Evolutionary conservation across 2,888 invertebrate genomes (phyloP).

Genomic region (Pediacus dermestoides): DNA sequence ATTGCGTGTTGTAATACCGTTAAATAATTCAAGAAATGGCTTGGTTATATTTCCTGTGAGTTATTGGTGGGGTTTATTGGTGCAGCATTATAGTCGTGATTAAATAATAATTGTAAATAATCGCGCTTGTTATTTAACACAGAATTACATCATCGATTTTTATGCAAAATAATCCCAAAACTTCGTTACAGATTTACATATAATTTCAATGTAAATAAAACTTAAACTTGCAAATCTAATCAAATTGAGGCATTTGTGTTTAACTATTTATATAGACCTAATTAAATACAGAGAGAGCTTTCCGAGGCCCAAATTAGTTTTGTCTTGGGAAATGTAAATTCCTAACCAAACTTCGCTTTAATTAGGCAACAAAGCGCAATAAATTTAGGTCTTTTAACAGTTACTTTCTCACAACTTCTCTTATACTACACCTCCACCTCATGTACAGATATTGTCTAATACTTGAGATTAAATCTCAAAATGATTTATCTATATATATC

Average conservation of each 20-base stretch:
- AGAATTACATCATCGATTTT: too few relatives aligned
- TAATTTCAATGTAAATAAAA: constrained; percentile 7
- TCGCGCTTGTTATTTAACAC: too few relatives aligned
- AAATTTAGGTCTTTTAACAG: constrained; percentile 31
- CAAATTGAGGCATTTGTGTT: constrained; percentile 22
- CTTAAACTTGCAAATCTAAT: constrained; percentile 19
- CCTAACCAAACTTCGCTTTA: constrained; percentile 31
- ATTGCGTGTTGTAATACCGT: constrained; percentile 19
- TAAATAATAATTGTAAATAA: too few relatives aligned
- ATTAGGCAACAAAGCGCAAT: constrained; percentile 33
- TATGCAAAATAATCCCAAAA: too few relatives aligned
- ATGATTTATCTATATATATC: constrained; percentile 25
- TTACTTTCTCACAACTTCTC: constrained; percentile 23
- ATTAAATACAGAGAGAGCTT: constrained; percentile 30
- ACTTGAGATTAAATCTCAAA: constrained; percentile 18
- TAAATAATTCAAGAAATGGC: too few relatives aligned
- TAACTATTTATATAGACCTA: constrained; percentile 32
- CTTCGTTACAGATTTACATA: constrained; percentile 8
- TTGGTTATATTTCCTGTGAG: too few relatives aligned
- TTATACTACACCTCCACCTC: constrained; percentile 9
- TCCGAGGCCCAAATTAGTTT: constrained; percentile 31
- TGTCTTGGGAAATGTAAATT: constrained; percentile 36
- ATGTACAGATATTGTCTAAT: constrained; percentile 10
- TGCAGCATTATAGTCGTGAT: too few relatives aligned
- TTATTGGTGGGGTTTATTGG: too few relatives aligned